Evolutionary conservation across 2,113 vertebrate species (phyloP).

Genomic region (Synodontis membranacea): DNA sequence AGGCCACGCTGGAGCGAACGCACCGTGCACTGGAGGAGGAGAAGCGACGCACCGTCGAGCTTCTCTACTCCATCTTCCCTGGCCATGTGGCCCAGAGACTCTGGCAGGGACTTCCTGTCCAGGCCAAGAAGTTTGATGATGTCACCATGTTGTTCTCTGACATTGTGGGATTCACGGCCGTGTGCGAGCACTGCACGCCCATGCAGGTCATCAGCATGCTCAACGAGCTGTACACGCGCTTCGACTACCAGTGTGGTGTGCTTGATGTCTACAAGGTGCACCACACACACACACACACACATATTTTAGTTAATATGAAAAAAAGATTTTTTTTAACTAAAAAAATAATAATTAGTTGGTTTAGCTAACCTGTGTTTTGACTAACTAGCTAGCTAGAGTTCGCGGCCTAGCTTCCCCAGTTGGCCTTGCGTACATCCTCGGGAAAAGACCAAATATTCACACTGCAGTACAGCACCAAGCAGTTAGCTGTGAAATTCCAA

Average conservation of each 20-base stretch:
- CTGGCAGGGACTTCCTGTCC: constrained; percentile 93
- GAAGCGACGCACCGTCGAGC: constrained; percentile 95
- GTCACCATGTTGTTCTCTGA: constrained; percentile 99
- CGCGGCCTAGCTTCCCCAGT: neutral
- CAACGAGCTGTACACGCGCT: constrained; percentile 95
- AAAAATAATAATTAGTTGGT: too few species aligned
- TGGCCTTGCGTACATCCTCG: neutral
- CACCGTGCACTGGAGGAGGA: constrained; percentile 96
- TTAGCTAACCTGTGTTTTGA: neutral
- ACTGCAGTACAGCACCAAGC: too few species aligned
- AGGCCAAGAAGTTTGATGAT: constrained; percentile 94
- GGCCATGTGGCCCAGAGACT: constrained; percentile 94
- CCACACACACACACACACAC: constrained; percentile 19
- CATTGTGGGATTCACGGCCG: constrained; percentile 97
- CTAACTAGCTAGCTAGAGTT: neutral
- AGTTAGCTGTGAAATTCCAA: neutral
- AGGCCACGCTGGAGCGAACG: constrained; percentile 92
- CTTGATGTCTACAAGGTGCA: constrained; percentile 96
- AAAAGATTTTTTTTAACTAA: neutral
- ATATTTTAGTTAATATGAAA: too few species aligned
- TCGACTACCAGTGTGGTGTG: constrained; percentile 97
- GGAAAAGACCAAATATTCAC: neutral
- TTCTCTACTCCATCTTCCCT: constrained; percentile 96
- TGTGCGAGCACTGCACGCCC: constrained; percentile 95
- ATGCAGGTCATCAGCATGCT: constrained; percentile 99